Base-by-base conservation (phyloP, 2,888 invertebrate species). In the Muschampia plurimacula region DNA sequence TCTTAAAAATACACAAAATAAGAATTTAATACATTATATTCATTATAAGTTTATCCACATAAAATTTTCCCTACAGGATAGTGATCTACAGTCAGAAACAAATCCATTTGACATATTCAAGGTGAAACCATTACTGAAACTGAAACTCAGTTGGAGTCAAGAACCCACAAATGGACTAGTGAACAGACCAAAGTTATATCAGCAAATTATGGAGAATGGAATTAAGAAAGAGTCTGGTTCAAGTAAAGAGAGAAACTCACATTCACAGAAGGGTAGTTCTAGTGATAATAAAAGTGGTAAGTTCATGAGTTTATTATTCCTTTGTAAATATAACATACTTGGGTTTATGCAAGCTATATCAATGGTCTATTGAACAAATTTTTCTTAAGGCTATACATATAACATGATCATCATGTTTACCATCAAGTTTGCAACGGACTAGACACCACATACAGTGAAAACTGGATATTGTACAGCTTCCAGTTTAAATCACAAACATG, bases 131-230 rank as follows among this genome's bases (percentile, higher is more conserved):
- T 96, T 97, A 74, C 92, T 99, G 2, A 98, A 98, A 89, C 96
- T 99, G 82, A 96, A 97, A 81, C 92, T 99, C 64, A 96, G 96
- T 80, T 98, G 98, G 98, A 97, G 97, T 68, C 96, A 96, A 75
- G 96, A 97, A 81, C 96, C 96, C 0, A 95, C 96, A 46, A 96
- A 95, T 67, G 95, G 95, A 13, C 89, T 96, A 59, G 96, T 96
- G 9, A 96, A 96, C 80, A 90, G 96, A 78, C 97, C 97, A 3
- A 95, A 95, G 77, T 92, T 96, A 67, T 96, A 92, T 78, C 93
- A 93, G 75, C 93, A 92, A 55, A 84, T 78, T 13, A 82, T 74
- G 64, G 93, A 93, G 41, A 92, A 91, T 68, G 91, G 92, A 2
- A 67, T 84, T 2, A 94, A 91, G 74, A 93, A 90, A 76, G 93